Base-by-base conservation (phyloP, 1,140 invertebrate genomes). In the Meloidogyne floridensis region DNA sequence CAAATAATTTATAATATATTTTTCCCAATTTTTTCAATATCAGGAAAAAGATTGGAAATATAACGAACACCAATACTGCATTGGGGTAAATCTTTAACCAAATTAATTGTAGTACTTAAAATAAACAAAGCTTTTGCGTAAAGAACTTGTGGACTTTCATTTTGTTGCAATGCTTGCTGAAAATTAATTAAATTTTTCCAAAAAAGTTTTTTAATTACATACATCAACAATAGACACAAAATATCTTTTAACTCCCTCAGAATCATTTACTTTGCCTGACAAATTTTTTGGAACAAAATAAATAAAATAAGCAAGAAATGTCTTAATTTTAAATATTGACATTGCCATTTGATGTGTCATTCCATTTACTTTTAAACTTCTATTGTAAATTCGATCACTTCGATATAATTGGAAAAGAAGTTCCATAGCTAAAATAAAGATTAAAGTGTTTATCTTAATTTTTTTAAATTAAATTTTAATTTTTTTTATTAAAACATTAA, bases 241-340 rank as follows among this genome's bases (percentile, higher is more conserved):
- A 71, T 79, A 79, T 32, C 42, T 81, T 42, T 47, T 32, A 47
- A 80, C 47, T 13, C 59, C 77, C 2, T 80, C 72, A 32, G 56
- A 5, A 54, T 71, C 72, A 43, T 80, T 80, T 47, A 80, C 42
- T 42, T 56, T 71, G 20, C 80, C 80, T 53, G 43, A 42, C 18
- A 54, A 51, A 13, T 80, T 13, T 18, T 51, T 9, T 6, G 80
- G 80, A 0, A 80, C 53, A 47, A 80, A 42, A 43, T 20, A 51
- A 8, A 80, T 42, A 43, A 80, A 80, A 20, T 80, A 56, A 71
- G 54, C 32, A 4, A 80, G 69, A 47, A 80, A 80, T 10, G 59
- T 20, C 15, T 80, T 80, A 15, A 80, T 80, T 20, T 59, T 70
- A 76, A 69, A 76, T 43, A 80, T 80, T n/a, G 32, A 75, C 47